These are phyloP conservation scores for Gambusia yucatana DNA, from an alignment of 2,797 vertebrate genomes.

Conservation along the genomic window DNA sequence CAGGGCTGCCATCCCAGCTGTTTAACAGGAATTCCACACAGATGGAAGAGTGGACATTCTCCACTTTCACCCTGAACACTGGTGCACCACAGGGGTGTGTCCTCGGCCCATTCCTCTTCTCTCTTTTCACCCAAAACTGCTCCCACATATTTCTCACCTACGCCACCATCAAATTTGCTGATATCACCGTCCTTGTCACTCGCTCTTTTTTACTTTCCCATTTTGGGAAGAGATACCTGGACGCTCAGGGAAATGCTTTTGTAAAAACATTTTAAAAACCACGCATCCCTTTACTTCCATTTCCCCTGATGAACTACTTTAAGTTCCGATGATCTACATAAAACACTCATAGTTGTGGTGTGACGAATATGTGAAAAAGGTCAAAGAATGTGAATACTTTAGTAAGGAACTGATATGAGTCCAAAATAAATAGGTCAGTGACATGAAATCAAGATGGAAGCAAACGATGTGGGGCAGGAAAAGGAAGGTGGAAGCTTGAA, in stretches of 20 bases:
- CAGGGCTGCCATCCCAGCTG: neutral
- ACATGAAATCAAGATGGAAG: constrained; percentile 30
- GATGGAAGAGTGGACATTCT: neutral
- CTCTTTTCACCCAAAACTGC: neutral
- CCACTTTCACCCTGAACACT: neutral
- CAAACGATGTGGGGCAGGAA: constrained; percentile 43
- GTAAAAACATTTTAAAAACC: neutral
- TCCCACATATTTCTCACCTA: neutral
- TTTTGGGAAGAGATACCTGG: neutral
- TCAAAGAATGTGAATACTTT: neutral
- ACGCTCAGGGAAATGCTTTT: neutral
- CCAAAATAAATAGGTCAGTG: constrained; percentile 58
- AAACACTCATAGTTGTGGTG: neutral
- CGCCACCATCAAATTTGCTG: neutral
- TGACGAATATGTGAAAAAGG: neutral
- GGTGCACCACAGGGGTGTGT: neutral
- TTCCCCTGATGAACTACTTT: neutral
- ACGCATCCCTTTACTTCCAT: neutral
- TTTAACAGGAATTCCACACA: neutral
- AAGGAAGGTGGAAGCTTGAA: constrained; percentile 67
- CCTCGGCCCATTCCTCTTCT: neutral
- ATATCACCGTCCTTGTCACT: neutral
- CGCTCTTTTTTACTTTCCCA: neutral
- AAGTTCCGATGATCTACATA: neutral
- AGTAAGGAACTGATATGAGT: constrained; percentile 39